Evolutionary conservation across 2,888 invertebrate species (phyloP), one percentile per base, ranked within the genome.

Genomic region (Coenonympha glycerion): DNA sequence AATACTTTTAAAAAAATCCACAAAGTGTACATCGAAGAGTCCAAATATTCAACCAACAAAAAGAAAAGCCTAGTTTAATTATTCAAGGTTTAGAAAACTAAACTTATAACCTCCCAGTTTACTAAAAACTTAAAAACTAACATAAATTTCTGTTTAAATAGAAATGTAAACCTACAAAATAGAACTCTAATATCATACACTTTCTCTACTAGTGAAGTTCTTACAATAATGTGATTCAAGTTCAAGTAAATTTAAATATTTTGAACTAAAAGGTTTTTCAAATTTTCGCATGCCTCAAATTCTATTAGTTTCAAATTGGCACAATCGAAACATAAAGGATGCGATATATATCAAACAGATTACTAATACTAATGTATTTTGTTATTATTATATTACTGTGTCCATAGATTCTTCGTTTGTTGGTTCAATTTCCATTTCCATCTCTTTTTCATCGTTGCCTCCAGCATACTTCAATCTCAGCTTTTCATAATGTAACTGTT

Each of bases 401-500:
- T 88, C 88, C 88, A 88, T 88, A 39, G 80, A 86, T 62, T 88
- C 87, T 59, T 85, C 86, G 56, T 73, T 82, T 47, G 77, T 68
- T 0, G 71, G 76, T 64, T 86, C 85, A 58, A 85, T 87, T 71
- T 91, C 91, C 69, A 90, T 89, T 60, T 89, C 89, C 73, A 90
- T 89, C 26, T 84, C 81, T 52, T 81, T 83, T 24, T 86, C 79
- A 47, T 83, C 87, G 18, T 75, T 74, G 24, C 88, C 87, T 0
- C 89, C 88, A 1, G 89, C 88, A 71, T 93, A 94, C 57, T 92
- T 89, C 59, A 90, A 82, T 65, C 91, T 89, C 65, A 95, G 76
- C 65, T 91, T 92, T 58, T 93, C 92, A 67, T 96, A 96, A 65
- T 93, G 91, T 65, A 90, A 89, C 60, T 91, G 91, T 68, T 95